phyloP scores from a whole-genome alignment of 1,140 invertebrate genomes.

The Hycleus cichorii region DNA sequence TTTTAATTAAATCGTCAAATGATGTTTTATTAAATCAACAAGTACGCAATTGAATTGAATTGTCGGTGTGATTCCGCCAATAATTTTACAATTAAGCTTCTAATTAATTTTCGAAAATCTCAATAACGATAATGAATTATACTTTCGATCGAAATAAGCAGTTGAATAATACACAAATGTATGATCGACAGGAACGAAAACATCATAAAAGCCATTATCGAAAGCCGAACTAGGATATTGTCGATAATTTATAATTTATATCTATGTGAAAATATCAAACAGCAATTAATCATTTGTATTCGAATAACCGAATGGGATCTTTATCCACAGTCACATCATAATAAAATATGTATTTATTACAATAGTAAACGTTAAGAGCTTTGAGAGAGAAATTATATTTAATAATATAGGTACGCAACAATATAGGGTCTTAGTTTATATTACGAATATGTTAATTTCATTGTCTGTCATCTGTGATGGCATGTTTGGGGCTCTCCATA shows the following conservation, averaged over 20 bases:
- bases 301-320: conserved; percentile 2
- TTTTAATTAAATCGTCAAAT: not conserved
- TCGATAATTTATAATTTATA: conserved; percentile 13
- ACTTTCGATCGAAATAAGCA: not conserved
- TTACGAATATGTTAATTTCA: conserved; percentile 6
- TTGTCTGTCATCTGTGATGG: conserved; percentile 8
- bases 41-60: not conserved
- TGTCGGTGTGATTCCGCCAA: not conserved
- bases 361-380: conserved; percentile 16
- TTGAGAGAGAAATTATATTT: not conserved
- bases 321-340: conserved; percentile 9
- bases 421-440: not conserved
- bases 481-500: not conserved
- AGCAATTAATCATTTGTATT: conserved; percentile 7
- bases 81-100: not conserved
- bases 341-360: conserved; percentile 20
- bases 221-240: not conserved
- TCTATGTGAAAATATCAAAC: conserved; percentile 11
- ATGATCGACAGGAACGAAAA: too few species aligned
- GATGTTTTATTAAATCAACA: not conserved
- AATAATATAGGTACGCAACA: conserved; percentile 3
- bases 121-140: not conserved
- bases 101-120: not conserved
- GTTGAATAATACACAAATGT: too few species aligned
- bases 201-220: too few species aligned